A percentile compares a stretch with the other conserved stretches of the same genome.
These are phyloP conservation scores for Megamerina dolium DNA, from an alignment of 2,888 invertebrate species.

Conservation along the genomic window DNA sequence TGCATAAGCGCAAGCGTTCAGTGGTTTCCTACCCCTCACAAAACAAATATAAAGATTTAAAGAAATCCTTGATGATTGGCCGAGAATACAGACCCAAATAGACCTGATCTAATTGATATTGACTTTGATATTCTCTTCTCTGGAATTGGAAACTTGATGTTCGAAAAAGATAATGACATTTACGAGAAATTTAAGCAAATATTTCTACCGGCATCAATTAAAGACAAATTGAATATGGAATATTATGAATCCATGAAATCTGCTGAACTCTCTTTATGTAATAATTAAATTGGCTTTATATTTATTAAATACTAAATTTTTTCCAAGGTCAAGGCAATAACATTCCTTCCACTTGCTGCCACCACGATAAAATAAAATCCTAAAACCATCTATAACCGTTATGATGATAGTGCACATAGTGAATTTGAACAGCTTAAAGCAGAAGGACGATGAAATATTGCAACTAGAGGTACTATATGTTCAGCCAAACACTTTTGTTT, in stretches of 20 bases:
- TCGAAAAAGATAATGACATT: not conserved
- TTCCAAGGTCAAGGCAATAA: not conserved
- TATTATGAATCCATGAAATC: not conserved
- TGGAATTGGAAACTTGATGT: not conserved
- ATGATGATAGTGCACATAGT: not conserved
- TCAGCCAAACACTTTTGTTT: not conserved
- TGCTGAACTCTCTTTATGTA: not conserved
- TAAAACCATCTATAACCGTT: not conserved
- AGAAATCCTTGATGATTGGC: not conserved
- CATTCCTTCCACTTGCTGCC: not conserved
- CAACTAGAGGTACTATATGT: not conserved
- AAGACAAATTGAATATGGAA: not conserved
- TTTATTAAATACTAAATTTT: not conserved
- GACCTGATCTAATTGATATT: not conserved
- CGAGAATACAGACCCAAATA: not conserved
- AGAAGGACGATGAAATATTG: slow-evolving; percentile 1
- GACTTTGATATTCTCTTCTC: not conserved
- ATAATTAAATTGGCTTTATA: not conserved
- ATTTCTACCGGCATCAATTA: not conserved
- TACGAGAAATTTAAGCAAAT: not conserved
- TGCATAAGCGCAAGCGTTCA: slow-evolving; percentile 2
- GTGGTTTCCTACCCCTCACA: not conserved
- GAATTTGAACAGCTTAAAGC: not conserved
- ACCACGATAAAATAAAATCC: not conserved
- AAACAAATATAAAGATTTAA: not conserved